A percentile compares a stretch with the other conserved stretches of the same genome.
Evolutionary conservation across 1,140 invertebrate species (phyloP).

Genomic region (Trigoniulus corallinus): DNA sequence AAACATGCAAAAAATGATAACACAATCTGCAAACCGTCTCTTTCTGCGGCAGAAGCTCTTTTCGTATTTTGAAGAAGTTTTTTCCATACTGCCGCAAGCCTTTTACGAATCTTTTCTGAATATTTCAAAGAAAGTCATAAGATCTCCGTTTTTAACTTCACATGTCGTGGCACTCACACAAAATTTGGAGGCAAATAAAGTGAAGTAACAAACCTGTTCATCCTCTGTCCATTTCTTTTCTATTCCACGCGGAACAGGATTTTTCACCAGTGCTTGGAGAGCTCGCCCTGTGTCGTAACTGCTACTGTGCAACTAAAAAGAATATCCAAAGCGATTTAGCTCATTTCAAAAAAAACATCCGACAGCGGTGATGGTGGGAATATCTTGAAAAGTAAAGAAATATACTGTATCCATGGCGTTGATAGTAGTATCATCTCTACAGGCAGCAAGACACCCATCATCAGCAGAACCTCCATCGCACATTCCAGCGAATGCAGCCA

Average conservation of each 20-base stretch:
- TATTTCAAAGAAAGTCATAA: slow-evolving; percentile 15
- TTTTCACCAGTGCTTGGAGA: slow-evolving; percentile 87
- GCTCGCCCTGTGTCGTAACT: slow-evolving; percentile 90
- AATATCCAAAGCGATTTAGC: slow-evolving; percentile 9
- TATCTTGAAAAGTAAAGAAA: slow-evolving; percentile 9
- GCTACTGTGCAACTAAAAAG: slow-evolving; percentile 64
- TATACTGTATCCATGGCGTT: slow-evolving; percentile 83
- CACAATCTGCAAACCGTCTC: slow-evolving; percentile 52
- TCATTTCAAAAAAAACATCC: too few species aligned
- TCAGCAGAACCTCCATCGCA: slow-evolving; percentile 93
- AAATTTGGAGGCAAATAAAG: slow-evolving; percentile 6
- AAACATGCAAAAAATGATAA: too few species aligned
- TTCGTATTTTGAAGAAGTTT: slow-evolving; percentile 95
- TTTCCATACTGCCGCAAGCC: slow-evolving; percentile 95
- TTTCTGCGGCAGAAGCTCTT: slow-evolving; percentile 89
- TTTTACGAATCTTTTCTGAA: slow-evolving; percentile 89
- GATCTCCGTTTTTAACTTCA: neutral
- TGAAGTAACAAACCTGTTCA: slow-evolving; percentile 60
- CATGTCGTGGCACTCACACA: too few species aligned
- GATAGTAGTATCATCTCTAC: slow-evolving; percentile 91
- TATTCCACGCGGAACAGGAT: slow-evolving; percentile 87
- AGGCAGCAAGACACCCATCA: slow-evolving; percentile 89
- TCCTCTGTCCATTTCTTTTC: slow-evolving; percentile 97
- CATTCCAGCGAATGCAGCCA: slow-evolving; percentile 81
- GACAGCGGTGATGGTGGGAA: too few species aligned